Conservation (phyloP, 35 echinoderm and acorn worm species). For the Eucidaris tribuloides region DNA sequence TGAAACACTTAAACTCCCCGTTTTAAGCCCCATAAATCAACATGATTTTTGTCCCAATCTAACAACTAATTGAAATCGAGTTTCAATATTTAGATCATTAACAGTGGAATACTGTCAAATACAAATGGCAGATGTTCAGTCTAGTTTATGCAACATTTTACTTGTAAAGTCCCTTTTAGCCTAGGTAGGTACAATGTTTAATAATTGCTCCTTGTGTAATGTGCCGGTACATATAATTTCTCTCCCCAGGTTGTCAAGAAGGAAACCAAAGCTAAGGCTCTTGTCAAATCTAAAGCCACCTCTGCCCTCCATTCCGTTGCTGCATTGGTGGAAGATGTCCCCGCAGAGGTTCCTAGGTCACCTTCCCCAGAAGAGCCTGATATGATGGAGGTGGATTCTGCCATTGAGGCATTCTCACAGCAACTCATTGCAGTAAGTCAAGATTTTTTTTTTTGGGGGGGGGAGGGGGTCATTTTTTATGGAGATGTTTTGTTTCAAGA, state of each 20-base stretch:
- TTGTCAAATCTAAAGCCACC: slow-evolving; percentile 82
- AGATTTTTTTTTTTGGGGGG: too few relatives aligned
- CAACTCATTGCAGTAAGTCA: slow-evolving; percentile 21
- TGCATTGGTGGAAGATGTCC: background rate
- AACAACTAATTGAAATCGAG: background rate
- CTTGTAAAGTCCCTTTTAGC: background rate
- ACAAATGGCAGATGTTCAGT: background rate
- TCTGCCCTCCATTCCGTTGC: slow-evolving; percentile 56
- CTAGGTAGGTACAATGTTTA: background rate
- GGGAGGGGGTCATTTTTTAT: too few relatives aligned
- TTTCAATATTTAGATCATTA: background rate
- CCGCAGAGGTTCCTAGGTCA: background rate
- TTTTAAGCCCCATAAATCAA: too few relatives aligned
- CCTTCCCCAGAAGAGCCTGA: slow-evolving; percentile 79
- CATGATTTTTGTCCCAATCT: too few relatives aligned
- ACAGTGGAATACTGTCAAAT: background rate
- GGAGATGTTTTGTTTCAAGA: too few relatives aligned
- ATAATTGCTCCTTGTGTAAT: background rate
- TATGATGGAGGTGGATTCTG: slow-evolving; percentile 34
- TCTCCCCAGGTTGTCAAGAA: slow-evolving; percentile 60
- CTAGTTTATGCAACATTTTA: background rate
- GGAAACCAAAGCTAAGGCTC: slow-evolving; percentile 38
- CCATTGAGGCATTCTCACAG: slow-evolving; percentile 51
- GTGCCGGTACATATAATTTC: background rate
- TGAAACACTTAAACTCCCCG: too few relatives aligned